These are phyloP conservation scores for Ctenodactylus gundi DNA, from an alignment of 2,113 vertebrate genomes.

Conservation along the genomic window DNA sequence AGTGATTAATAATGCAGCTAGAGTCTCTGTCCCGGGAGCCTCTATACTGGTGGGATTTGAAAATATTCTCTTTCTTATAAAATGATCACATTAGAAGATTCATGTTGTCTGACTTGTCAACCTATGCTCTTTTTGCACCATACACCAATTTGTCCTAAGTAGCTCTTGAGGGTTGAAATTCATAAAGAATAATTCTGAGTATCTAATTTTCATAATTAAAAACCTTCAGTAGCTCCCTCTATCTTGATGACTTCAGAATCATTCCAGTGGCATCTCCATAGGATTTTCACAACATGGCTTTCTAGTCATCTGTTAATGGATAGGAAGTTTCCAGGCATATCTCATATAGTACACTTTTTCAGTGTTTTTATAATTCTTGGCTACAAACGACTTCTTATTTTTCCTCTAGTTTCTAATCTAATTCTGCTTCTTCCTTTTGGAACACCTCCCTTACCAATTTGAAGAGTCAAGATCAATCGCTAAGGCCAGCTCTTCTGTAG, in stretches of 20 bases:
- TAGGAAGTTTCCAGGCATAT: not conserved
- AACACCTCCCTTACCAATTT: not conserved
- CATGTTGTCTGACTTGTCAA: not conserved
- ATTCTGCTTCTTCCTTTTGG: not conserved
- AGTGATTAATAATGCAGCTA: not conserved
- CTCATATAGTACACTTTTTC: not conserved
- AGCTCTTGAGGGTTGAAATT: not conserved
- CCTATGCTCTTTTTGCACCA: not conserved
- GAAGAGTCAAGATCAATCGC: not conserved
- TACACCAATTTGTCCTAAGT: not conserved
- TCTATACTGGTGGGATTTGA: not conserved
- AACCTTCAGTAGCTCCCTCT: not conserved
- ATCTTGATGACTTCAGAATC: not conserved
- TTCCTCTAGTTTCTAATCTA: not conserved
- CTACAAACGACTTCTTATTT: not conserved
- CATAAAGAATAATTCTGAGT: not conserved
- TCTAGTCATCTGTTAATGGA: not conserved
- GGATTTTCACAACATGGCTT: not conserved
- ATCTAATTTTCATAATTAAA: not conserved
- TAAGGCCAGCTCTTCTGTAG: not conserved
- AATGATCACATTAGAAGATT: not conserved
- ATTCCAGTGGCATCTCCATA: not conserved
- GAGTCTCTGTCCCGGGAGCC: not conserved
- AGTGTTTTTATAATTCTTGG: not conserved
- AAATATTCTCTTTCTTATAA: not conserved